phyloP scores from a whole-genome alignment of 2,888 invertebrate species.

The Iselma pallidipennis region DNA sequence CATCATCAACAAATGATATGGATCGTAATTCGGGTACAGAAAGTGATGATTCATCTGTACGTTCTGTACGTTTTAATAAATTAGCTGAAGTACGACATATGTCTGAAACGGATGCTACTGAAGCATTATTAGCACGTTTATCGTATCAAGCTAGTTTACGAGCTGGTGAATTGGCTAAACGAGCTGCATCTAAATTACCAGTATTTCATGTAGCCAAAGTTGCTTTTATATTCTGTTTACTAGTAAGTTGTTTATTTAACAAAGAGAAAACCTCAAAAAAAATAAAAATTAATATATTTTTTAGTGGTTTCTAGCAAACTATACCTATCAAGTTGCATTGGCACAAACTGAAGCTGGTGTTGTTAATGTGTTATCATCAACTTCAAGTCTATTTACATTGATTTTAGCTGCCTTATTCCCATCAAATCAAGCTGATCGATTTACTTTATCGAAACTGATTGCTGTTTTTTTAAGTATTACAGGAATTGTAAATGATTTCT shows the following conservation, averaged over 20 bases:
- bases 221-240: slow-evolving; percentile 81
- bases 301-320: slow-evolving; percentile 95
- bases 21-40: slow-evolving; percentile 72
- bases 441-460: slow-evolving; percentile 83
- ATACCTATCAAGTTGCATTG: slow-evolving; percentile 88
- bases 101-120: slow-evolving; percentile 89
- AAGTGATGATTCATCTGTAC: slow-evolving; percentile 82
- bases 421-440: slow-evolving; percentile 77
- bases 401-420: slow-evolving; percentile 86
- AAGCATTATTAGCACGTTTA: slow-evolving; percentile 87
- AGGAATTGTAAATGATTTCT: slow-evolving; percentile 69
- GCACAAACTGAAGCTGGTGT: slow-evolving; percentile 82
- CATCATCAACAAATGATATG: slow-evolving; percentile 55
- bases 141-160: slow-evolving; percentile 93
- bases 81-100: slow-evolving; percentile 87
- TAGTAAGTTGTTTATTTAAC: slow-evolving; percentile 64
- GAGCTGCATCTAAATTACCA: slow-evolving; percentile 76
- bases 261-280: slow-evolving; percentile 30
- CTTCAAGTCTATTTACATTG: slow-evolving; percentile 87
- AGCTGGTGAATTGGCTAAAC: slow-evolving; percentile 76
- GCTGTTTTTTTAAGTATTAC: slow-evolving; percentile 78
- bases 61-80: slow-evolving; percentile 84
- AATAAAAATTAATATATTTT: slow-evolving; percentile 44
- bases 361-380: slow-evolving; percentile 86
- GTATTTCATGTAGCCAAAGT: slow-evolving; percentile 78